Evolutionary conservation across 2,888 invertebrate species (phyloP).

Genomic region (Synanthedon myopaeformis): DNA sequence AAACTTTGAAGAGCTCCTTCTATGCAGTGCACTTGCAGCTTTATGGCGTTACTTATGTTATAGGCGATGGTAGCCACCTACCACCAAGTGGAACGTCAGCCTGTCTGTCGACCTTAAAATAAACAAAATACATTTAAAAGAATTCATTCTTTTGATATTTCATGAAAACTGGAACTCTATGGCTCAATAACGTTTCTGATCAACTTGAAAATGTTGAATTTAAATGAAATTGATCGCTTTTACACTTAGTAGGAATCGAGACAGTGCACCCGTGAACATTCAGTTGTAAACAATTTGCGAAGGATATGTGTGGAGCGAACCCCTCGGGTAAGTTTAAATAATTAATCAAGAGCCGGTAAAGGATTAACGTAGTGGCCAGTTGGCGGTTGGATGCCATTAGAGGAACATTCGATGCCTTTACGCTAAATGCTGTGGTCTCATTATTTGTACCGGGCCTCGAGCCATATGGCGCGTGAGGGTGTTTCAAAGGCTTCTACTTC

Average conservation of each 20-base stretch:
- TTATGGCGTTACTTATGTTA: too few species aligned
- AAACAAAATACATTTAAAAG: too few species aligned
- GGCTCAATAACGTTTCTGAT: too few species aligned
- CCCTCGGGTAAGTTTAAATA: conserved; percentile 59
- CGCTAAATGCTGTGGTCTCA: conserved; percentile 58
- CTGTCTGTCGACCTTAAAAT: too few species aligned
- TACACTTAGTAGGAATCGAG: conserved; percentile 3
- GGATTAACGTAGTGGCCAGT: conserved; percentile 68
- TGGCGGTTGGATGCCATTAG: conserved; percentile 65
- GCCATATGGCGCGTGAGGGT: not conserved
- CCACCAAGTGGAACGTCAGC: too few species aligned
- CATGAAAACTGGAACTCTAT: too few species aligned
- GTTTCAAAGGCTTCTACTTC: not conserved
- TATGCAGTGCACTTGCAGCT: too few species aligned
- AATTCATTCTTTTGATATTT: too few species aligned
- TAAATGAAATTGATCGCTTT: not conserved
- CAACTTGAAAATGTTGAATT: too few species aligned
- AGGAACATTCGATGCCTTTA: conserved; percentile 54
- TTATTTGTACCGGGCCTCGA: conserved; percentile 38
- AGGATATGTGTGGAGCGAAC: conserved; percentile 33
- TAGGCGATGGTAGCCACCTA: too few species aligned
- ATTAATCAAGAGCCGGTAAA: conserved; percentile 66
- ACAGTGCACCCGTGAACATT: conserved; percentile 1
- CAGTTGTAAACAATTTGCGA: conserved; percentile 50
- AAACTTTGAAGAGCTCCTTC: too few species aligned